Percentiles rank a stretch among this genome's conserved stretches.
These are phyloP conservation scores for Cyphomyrmex costatus DNA, from an alignment of 1,140 invertebrate genomes.

Conservation along the genomic window DNA sequence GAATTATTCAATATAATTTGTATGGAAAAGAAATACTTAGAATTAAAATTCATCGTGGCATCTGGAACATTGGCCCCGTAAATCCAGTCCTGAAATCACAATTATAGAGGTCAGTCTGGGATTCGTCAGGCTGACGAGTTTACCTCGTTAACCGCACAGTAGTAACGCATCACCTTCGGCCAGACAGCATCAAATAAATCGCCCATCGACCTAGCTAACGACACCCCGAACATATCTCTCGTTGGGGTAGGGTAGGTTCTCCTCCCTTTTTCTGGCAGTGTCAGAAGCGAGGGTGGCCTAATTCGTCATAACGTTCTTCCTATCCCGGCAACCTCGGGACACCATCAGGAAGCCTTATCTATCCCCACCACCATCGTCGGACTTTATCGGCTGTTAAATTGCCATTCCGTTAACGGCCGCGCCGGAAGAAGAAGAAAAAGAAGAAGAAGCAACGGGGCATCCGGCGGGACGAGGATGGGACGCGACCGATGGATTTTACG, in stretches of 20 bases:
- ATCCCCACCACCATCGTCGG: conserved; percentile 4
- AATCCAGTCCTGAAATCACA: conserved; percentile 1
- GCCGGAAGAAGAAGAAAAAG: conserved; percentile 29
- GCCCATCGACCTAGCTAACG: conserved; percentile 75
- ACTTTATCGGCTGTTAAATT: conserved; percentile 80
- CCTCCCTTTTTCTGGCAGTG: conserved; percentile 68
- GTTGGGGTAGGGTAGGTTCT: conserved; percentile 79
- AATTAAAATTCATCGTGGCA: neutral
- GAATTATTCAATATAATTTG: neutral
- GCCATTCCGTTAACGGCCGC: conserved; percentile 65
- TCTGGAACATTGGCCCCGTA: neutral
- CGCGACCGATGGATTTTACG: conserved; percentile 74
- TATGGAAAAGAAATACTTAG: neutral
- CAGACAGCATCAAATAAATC: conserved; percentile 58
- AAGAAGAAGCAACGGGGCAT: neutral
- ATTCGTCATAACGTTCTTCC: conserved; percentile 82
- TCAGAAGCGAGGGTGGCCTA: conserved; percentile 76
- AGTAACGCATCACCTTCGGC: conserved; percentile 38
- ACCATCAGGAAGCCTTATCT: conserved; percentile 59
- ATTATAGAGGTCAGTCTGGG: conserved; percentile 3
- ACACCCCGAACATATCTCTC: conserved; percentile 78
- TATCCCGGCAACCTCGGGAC: conserved; percentile 69
- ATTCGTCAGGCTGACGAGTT: conserved; percentile 17
- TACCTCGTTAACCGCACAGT: conserved; percentile 42
- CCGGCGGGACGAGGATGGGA: neutral